Evolutionary conservation across 2,888 invertebrate genomes (phyloP), one percentile per base, ranked within the genome.

Genomic region (Hecatera dysodea): DNA sequence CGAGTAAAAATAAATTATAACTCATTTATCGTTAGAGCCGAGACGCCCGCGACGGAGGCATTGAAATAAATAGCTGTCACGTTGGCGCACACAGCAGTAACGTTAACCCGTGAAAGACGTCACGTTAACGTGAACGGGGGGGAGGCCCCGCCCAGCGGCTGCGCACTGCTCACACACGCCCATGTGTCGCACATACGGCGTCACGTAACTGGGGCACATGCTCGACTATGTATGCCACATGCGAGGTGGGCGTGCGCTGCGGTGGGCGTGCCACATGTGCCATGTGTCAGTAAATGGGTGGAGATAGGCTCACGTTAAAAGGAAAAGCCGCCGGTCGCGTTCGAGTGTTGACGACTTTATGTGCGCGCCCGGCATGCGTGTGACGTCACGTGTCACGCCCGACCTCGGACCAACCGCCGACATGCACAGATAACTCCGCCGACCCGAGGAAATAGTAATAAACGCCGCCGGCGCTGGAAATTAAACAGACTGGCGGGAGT

Each of bases 1-100:
- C 92, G 91, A 91, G 95, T 94, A 95, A 95, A 95, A 96, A 95
- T 95, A 95, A 95, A 95, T 96, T 94, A 93, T 95, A 94, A 95
- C 92, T 94, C 95, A 95, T 96, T 95, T 95, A 95, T 95, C 92
- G 94, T 93, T 86, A 89, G 87, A 74, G 89, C 87, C 83, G 83
- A 82, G 82, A 72, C 78, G 86, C 85, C 83, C 86, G 89, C 88
- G 89, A 89, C 85, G 84, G 86, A 88, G 88, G 89, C 89, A 85
- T 83, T 80, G 85, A 90, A 91, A 93, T 93, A 93, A 93, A 94
- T 93, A 91, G 91, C 90, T 90, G 92, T 93, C 92, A 94, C 93
- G 92, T 91, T 89, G 89, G 72, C 88, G 90, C 90, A 88, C 91
- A 90, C 88, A 88, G 88, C 84, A 80, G 86, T 81, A 85, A 81